Evolutionary conservation across 1,140 invertebrate species (phyloP).

Genomic region (Apis florea): DNA sequence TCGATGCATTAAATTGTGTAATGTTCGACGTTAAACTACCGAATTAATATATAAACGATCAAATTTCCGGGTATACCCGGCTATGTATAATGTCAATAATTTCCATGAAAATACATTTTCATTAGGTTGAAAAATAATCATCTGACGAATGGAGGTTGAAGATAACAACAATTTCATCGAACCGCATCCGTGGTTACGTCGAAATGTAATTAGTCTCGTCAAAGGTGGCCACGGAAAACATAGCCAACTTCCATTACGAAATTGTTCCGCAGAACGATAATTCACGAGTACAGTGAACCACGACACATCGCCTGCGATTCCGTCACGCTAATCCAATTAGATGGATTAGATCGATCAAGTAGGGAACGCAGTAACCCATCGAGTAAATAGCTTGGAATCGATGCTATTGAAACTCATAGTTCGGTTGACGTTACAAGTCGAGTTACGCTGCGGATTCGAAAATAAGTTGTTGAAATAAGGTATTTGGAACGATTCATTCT

Average conservation of each 20-base stretch:
- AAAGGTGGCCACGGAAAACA: conserved; percentile 27
- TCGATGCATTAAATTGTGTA: background rate
- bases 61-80: too few relatives aligned
- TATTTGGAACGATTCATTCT: too few relatives aligned
- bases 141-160: background rate
- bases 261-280: conserved; percentile 36
- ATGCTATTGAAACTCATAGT: background rate
- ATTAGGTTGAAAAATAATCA: conserved; percentile 6
- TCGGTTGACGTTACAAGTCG: background rate
- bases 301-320: background rate
- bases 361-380: background rate
- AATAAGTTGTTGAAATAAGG: too few relatives aligned
- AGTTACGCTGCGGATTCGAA: background rate
- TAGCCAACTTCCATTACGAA: conserved; percentile 25
- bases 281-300: conserved; percentile 15
- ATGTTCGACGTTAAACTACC: background rate
- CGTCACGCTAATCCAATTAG: conserved; percentile 29
- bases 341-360: conserved; percentile 28
- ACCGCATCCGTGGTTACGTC: conserved; percentile 2
- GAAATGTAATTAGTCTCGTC: conserved; percentile 21
- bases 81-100: too few relatives aligned
- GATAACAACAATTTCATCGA: conserved; percentile 15
- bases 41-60: too few relatives aligned
- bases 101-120: background rate
- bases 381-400: conserved; percentile 6